A percentile compares a stretch with the other conserved stretches of the same genome.
Conservation (phyloP, 2,797 vertebrate genomes). For the Muscicapa striata region DNA sequence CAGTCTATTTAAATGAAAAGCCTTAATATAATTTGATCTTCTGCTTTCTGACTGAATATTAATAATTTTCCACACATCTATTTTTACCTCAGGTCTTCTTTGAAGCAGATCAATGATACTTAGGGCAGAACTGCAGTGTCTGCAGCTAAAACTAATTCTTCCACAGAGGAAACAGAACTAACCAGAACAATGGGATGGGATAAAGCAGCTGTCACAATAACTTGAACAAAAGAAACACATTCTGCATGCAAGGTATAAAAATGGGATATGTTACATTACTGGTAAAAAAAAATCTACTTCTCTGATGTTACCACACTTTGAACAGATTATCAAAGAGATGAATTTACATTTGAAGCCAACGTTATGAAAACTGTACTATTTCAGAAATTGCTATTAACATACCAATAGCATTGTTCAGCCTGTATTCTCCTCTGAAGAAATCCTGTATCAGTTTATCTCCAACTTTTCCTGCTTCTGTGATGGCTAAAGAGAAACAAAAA, state of each 20-base stretch:
- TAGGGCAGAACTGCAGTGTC: not conserved
- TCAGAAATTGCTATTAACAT: constrained; percentile 45
- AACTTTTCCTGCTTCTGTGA: constrained; percentile 82
- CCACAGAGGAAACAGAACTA: not conserved
- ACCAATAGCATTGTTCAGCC: constrained; percentile 88
- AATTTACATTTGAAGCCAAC: not conserved
- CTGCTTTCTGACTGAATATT: not conserved
- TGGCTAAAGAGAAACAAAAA: constrained; percentile 69
- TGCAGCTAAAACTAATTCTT: not conserved
- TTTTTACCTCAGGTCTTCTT: not conserved
- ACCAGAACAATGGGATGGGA: not conserved
- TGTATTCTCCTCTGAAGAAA: constrained; percentile 92
- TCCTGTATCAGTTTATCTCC: constrained; percentile 74
- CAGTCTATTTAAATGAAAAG: not conserved
- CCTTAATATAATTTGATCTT: not conserved
- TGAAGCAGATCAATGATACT: not conserved
- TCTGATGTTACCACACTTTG: not conserved
- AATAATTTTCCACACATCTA: not conserved
- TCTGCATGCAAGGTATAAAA: not conserved
- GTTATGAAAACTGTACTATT: not conserved
- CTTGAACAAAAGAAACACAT: not conserved
- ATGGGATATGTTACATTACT: not conserved
- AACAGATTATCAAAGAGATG: not conserved
- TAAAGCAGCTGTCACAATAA: not conserved
- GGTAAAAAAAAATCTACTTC: not conserved